phyloP scores from a whole-genome alignment of 2,797 vertebrate genomes.

The Diplodus sargus region DNA sequence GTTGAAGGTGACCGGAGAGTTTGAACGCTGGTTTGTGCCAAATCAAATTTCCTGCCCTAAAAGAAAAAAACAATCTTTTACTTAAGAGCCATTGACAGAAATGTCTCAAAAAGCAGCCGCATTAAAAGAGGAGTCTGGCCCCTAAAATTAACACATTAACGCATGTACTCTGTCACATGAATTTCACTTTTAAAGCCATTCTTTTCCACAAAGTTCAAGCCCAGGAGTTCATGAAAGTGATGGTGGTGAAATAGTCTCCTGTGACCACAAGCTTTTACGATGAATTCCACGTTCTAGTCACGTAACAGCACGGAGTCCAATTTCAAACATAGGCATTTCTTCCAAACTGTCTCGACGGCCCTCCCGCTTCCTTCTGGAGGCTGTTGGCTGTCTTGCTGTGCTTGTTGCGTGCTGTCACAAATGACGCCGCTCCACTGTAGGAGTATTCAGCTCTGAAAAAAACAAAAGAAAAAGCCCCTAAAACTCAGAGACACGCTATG shows the following conservation, averaged over 20 bases:
- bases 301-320: conserved; percentile 53
- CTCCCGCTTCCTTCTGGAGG: conserved; percentile 65
- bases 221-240: not conserved
- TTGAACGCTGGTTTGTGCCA: conserved; percentile 55
- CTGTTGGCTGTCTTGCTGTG: conserved; percentile 60
- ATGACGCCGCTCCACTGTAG: conserved; percentile 85
- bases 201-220: not conserved
- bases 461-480: not conserved
- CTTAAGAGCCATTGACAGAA: conserved; percentile 46
- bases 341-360: conserved; percentile 87
- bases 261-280: conserved; percentile 65
- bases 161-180: conserved; percentile 5
- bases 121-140: conserved; percentile 3
- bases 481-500: not conserved
- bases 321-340: conserved; percentile 93
- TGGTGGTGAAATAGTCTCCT: conserved; percentile 66
- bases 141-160: not conserved
- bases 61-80: conserved; percentile 45
- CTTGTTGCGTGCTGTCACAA: conserved; percentile 82
- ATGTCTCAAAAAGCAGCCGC: conserved; percentile 1
- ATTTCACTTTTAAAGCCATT: not conserved
- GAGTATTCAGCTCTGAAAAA: conserved; percentile 78
- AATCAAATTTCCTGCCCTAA: conserved; percentile 69
- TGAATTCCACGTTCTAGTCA: conserved; percentile 63
- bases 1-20: conserved; percentile 71